A percentile compares a stretch with the other conserved stretches of the same genome.
Conservation (phyloP, 2,113 vertebrate species). For the Grantiella picta region DNA sequence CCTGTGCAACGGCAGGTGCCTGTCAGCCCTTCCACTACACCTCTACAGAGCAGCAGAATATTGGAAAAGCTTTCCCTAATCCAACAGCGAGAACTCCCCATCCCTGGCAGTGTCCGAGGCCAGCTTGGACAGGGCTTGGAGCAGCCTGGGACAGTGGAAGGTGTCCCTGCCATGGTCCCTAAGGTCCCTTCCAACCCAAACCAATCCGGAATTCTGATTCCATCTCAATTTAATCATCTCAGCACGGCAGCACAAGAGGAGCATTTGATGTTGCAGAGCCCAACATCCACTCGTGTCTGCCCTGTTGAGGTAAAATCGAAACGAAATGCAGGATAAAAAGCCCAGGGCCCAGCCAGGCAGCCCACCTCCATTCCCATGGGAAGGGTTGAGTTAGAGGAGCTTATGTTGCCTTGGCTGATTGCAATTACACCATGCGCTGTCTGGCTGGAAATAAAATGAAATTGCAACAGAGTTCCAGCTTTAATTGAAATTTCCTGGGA, state of each 20-base stretch:
- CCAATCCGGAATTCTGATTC: neutral
- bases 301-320: neutral
- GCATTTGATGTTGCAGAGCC: neutral
- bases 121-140: neutral
- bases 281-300: neutral
- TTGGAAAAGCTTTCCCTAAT: neutral
- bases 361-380: conserved; percentile 37
- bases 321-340: neutral
- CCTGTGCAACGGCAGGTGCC: rapidly evolving
- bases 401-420: conserved; percentile 62
- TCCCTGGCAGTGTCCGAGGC: neutral
- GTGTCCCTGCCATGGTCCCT: neutral
- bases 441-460: conserved; percentile 67
- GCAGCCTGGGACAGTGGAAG: rapidly evolving
- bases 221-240: neutral
- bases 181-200: neutral
- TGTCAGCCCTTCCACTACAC: rapidly evolving
- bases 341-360: neutral
- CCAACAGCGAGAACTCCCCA: neutral
- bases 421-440: conserved; percentile 60
- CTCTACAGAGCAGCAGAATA: neutral
- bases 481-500: conserved; percentile 84
- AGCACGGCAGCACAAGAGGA: neutral
- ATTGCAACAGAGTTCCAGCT: conserved; percentile 75
- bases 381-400: conserved; percentile 38